Conservation (phyloP, 2,113 vertebrate genomes). For the Phalacrocorax pelagicus region DNA sequence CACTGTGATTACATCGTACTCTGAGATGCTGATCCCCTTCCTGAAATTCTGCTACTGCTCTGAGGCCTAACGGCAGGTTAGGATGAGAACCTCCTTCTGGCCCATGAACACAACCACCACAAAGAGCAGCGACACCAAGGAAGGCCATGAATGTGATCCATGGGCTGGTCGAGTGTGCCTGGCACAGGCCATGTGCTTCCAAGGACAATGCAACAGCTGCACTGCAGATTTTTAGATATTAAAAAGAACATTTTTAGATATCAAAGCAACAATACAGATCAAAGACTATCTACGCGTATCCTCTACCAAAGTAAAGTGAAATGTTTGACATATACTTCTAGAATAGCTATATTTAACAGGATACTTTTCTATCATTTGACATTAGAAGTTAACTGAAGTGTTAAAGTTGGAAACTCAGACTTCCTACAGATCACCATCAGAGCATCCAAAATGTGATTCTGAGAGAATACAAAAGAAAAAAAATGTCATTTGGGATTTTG, state of each 20-base stretch:
- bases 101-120: not conserved
- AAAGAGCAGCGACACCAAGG: not conserved
- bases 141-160: fast-evolving
- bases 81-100: not conserved
- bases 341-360: not conserved
- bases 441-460: not conserved
- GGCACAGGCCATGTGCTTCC: not conserved
- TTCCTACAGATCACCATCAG: not conserved
- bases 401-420: not conserved
- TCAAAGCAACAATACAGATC: not conserved
- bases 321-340: not conserved
- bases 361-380: not conserved
- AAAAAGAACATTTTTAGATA: not conserved
- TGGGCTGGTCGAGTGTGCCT: not conserved
- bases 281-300: not conserved
- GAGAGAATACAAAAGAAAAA: not conserved
- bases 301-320: not conserved
- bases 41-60: not conserved
- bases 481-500: not conserved
- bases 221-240: not conserved
- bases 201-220: not conserved
- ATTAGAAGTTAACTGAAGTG: not conserved
- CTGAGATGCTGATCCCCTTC: not conserved
- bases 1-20: fast-evolving
- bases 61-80: not conserved